Evolutionary conservation across 2,888 invertebrate species (phyloP).

Genomic region (Thera obeliscata): DNA sequence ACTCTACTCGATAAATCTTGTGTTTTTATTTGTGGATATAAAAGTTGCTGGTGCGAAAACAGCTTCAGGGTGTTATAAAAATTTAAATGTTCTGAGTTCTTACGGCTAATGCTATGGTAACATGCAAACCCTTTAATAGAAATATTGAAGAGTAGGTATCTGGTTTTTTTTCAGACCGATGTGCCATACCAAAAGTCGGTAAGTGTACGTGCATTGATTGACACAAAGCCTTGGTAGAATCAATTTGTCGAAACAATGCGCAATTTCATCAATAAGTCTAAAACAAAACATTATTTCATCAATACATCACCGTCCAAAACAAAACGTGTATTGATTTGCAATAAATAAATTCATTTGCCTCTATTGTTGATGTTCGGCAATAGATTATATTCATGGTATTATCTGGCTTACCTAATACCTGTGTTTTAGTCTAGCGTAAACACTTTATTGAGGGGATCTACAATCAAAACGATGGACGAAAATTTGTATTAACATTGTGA

Average conservation of each 20-base stretch:
- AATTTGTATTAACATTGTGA: no score
- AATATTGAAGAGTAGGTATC: background rate
- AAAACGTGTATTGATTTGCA: constrained; percentile 44
- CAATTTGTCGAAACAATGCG: constrained; percentile 35
- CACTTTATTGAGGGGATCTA: background rate
- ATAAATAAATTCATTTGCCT: constrained; percentile 71
- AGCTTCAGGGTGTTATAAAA: no score
- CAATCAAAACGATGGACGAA: no score
- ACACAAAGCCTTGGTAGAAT: constrained; percentile 26
- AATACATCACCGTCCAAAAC: constrained; percentile 13
- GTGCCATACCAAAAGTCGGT: constrained; percentile 6
- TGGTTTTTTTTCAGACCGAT: background rate
- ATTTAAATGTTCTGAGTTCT: no score
- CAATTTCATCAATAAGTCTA: constrained; percentile 40
- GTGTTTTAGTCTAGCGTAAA: constrained; percentile 3
- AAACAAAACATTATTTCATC: constrained; percentile 38
- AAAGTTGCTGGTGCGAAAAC: no score
- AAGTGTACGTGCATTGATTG: constrained; percentile 16
- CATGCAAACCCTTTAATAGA: no score
- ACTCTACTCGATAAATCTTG: no score
- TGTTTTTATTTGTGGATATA: no score
- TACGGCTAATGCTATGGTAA: no score
- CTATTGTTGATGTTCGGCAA: constrained; percentile 66
- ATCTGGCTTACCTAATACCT: constrained; percentile 20
- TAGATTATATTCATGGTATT: constrained; percentile 55